Evolutionary conservation across 2,113 vertebrate genomes (phyloP).

Genomic region (Silurus asotus): DNA sequence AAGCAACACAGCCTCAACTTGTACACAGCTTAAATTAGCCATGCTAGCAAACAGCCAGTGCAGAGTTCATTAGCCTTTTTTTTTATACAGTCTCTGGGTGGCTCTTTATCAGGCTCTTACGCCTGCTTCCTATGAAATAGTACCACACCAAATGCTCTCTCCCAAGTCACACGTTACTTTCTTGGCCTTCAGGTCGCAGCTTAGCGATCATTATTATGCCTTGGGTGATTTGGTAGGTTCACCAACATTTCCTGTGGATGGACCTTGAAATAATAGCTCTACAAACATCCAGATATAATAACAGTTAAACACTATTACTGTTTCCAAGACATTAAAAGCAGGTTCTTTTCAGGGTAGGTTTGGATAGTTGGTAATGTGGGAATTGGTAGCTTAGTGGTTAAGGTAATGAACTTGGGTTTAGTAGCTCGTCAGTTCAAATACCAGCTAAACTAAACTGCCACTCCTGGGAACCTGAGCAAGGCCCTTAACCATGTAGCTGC

Average conservation of each 20-base stretch:
- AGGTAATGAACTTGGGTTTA: too few species aligned
- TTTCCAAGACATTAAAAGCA: background rate
- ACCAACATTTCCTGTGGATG: background rate
- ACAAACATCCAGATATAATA: background rate
- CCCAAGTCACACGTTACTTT: background rate
- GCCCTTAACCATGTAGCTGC: too few species aligned
- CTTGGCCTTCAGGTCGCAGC: background rate
- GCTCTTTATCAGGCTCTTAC: background rate
- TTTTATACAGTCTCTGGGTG: slow-evolving; percentile 2
- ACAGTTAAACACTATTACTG: background rate
- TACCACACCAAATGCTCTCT: background rate
- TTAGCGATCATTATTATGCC: background rate
- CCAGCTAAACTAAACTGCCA: too few species aligned
- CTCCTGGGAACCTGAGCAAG: too few species aligned
- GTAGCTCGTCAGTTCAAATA: too few species aligned
- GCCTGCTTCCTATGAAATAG: background rate
- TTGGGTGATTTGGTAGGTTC: background rate
- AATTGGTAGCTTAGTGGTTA: too few species aligned
- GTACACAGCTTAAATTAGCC: background rate
- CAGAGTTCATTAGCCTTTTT: slow-evolving; percentile 9
- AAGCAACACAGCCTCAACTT: slow-evolving; percentile 68
- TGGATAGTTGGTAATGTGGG: background rate
- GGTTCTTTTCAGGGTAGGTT: background rate
- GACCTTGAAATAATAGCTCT: background rate
- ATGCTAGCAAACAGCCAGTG: background rate